Conservation (phyloP, 2,113 vertebrate species). For the Rutilus rutilus region DNA sequence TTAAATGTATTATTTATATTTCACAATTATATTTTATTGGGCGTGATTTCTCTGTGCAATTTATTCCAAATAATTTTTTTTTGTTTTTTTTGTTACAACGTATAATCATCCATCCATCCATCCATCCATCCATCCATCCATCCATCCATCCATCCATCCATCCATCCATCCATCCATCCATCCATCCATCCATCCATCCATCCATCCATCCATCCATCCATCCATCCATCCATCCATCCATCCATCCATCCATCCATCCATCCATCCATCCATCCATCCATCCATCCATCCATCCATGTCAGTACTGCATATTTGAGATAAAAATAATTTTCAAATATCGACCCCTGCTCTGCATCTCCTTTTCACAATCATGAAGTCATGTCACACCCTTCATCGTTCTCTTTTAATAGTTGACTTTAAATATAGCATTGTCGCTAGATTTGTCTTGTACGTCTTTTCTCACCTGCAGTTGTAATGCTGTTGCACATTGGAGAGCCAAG, state of each 20-base stretch:
- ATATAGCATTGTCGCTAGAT: neutral
- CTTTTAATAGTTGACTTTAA: neutral
- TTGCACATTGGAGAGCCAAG: neutral
- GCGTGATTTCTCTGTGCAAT: neutral
- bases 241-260: no score
- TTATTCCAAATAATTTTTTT: neutral
- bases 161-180: no score
- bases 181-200: accelerated
- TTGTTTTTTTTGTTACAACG: no score
- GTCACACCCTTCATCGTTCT: neutral
- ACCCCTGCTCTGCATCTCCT: neutral
- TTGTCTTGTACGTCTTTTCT: neutral
- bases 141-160: no score
- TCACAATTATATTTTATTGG: no score
- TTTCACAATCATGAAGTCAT: neutral
- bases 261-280: accelerated
- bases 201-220: no score
- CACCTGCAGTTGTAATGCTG: neutral
- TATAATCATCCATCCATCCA: no score
- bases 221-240: no score
- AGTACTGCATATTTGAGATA: neutral
- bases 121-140: no score
- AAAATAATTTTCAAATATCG: neutral
- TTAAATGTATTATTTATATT: no score
- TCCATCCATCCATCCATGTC: accelerated